Base-by-base conservation (phyloP, 64 coral and sea anemone genomes). In the Montipora capricornis region DNA sequence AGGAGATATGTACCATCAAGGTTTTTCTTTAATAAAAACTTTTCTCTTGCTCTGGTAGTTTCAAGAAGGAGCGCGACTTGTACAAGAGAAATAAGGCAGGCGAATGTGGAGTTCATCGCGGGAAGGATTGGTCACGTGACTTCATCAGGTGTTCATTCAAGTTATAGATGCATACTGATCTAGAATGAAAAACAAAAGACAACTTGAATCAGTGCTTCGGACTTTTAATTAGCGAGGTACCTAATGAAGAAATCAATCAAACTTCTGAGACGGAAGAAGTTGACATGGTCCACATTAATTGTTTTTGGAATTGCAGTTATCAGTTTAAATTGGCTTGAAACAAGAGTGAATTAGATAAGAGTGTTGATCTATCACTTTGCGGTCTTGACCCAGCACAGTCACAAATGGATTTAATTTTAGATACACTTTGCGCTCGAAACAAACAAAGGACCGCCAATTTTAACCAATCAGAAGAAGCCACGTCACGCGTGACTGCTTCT, bases 11-110 rank as follows among this genome's bases (percentile, higher is more conserved):
- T 90, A 20, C 88, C 76, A 19, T 90, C 95, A 14, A 20, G 44
- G 51, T 92, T 92, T 58, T 89, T 90, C 67, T 90, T 90, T 20
- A 96, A 16, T 15, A 80, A 52, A 44, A 81, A 96, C 75, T 96
- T 90, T 55, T 81, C 60, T 20, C 7, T 24, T 24, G 66, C 46
- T 16, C 68, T 44, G 44, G 45, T 59, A 3, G 82, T 6, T 71
- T 64, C 62, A 86, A 86, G 82, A 50, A 73, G 17, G 46, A 71
- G 7, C 17, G 64, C 45, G 16, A 86, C 12, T 71, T 46, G 47
- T 6, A 73, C 37, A 50, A 86, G 46, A 11, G 19, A 24, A 71
- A 49, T 19, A 47, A 68, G 67, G 2, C 17, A 16, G 3, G 47
- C 82, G 3, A 70, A 22, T 49, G 64, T 73, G 3, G 15, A 50